Evolutionary conservation across 2,113 vertebrate species (phyloP).

Genomic region (Protobothrops mucrosquamatus): DNA sequence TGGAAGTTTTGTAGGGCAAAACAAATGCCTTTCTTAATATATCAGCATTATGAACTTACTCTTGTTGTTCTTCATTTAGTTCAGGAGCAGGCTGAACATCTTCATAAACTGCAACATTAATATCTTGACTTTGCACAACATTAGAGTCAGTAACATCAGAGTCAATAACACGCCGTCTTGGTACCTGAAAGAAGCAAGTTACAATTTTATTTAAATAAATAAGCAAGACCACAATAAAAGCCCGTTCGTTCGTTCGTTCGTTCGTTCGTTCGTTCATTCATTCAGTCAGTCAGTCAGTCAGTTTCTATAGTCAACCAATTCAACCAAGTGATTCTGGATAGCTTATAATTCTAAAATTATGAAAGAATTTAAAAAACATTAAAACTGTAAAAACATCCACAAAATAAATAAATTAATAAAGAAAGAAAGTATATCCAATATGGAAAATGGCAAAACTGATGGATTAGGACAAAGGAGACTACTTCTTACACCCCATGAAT

Average conservation of each 20-base stretch:
- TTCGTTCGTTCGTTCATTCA: no score
- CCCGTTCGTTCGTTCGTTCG: neutral
- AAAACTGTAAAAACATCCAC: neutral
- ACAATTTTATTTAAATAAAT: constrained; percentile 33
- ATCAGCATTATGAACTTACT: constrained; percentile 62
- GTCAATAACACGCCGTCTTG: constrained; percentile 43
- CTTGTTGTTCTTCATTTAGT: constrained; percentile 52
- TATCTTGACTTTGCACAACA: constrained; percentile 51
- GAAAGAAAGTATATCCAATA: no score
- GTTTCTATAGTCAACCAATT: neutral
- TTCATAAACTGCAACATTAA: constrained; percentile 70
- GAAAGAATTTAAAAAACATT: neutral
- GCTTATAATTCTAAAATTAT: neutral
- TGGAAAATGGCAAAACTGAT: neutral
- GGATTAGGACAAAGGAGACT: neutral
- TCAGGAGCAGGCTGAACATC: constrained; percentile 74
- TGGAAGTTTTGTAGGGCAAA: neutral
- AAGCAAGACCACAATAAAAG: neutral
- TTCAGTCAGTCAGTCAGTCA: no score
- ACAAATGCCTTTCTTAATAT: neutral
- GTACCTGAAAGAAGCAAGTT: constrained; percentile 59
- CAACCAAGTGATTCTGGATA: neutral
- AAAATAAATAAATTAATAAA: neutral
- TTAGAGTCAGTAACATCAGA: constrained; percentile 53
- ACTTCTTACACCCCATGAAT: neutral